Base-by-base conservation (phyloP, 2,113 vertebrate genomes). In the Siphamia tubifer region DNA sequence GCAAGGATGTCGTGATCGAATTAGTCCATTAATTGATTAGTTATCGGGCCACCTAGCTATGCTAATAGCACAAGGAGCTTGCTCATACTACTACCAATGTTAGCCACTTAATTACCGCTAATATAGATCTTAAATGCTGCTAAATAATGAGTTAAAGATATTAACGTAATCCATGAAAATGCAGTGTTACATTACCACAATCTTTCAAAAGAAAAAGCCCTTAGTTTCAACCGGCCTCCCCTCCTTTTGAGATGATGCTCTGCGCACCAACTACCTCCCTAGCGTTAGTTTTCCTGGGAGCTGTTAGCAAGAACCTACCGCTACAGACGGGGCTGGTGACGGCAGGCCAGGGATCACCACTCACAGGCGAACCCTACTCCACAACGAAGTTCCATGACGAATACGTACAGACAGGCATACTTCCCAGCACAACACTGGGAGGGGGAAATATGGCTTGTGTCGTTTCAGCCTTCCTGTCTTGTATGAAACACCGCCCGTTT, bases 401-500 rank as follows among this genome's bases (percentile, higher is more conserved):
- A n/a, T 8, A 43, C 24, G 19, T 52, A 35, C 12, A 16, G 25
- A 21, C 20, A 23, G 25, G 31, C 34, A 12, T 11, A 45, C 4
- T 0, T 15, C 23, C 39, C 13, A 11, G 10, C 35, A 28, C 20
- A 17, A 2, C 31, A 68, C 19, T 6, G 36, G 48, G 66, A 19
- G 1, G 23, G 1, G 19, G 13, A 34, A 39, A 30, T 21, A 44
- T 4, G 8, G 20, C n/a, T 31, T 47, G 15, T 30, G 15, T 10
- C 30, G 57, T 1, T 34, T n/a, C n/a, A 24, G 16, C 68, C 61
- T 63, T 64, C 19, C 52, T 7, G 24, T 43, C 51, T 48, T 4
- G 16, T 4, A 28, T 23, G 1, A 74, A 82, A 79, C 77, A 6
- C 81, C 86, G 54, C 82, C 84, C 84, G 84, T 75, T 30, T 32